Base-by-base conservation (phyloP, 2,113 vertebrate genomes). In the Podocnemis expansa region DNA sequence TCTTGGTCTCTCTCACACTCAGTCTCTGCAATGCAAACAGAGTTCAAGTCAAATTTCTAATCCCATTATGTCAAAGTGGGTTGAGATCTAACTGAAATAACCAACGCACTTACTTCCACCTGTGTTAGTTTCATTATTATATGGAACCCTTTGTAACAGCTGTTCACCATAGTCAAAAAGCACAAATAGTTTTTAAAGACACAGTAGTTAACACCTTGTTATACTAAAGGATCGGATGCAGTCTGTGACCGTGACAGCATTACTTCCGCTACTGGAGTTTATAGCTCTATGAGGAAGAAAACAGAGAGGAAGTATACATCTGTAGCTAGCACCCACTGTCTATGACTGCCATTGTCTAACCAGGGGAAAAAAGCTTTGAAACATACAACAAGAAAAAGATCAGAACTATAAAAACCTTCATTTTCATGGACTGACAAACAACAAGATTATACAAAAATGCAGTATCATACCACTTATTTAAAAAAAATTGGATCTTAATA, bases 21-120 rank as follows among this genome's bases (percentile, higher is more conserved):
- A 63, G 87, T 8, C 45, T 76, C 47, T 47, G 47, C 19, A 21
- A 38, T 38, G 47, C 47, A 47, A 70, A 70, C 63, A 45, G 12
- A 94, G 91, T 92, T 96, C 88, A 92, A 81, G 60, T 21, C 79
- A 80, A 29, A 85, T 89, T 84, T 89, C 80, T 47, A 19, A 52
- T 22, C 38, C 24, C 0, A 0, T 87, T 93, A 70, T 47, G 70
- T 89, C 82, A 92, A 78, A 89, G 49, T 70, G 82, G 5, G 29
- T 60, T 60, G n/a, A n/a, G n/a, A n/a, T n/a, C 58, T 31, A 34
- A 60, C 49, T 89, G 60, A 38, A 88, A 96, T 92, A 38, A 82
- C 2, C 13, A 87, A 54, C 73, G 87, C 55, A 6, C 75, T 92
- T 87, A 86, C 2, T 9, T 41, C 75, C 12, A 90, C 34, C 38